Evolutionary conservation across 2,113 vertebrate genomes (phyloP).

Genomic region (Microtus ochrogaster): DNA sequence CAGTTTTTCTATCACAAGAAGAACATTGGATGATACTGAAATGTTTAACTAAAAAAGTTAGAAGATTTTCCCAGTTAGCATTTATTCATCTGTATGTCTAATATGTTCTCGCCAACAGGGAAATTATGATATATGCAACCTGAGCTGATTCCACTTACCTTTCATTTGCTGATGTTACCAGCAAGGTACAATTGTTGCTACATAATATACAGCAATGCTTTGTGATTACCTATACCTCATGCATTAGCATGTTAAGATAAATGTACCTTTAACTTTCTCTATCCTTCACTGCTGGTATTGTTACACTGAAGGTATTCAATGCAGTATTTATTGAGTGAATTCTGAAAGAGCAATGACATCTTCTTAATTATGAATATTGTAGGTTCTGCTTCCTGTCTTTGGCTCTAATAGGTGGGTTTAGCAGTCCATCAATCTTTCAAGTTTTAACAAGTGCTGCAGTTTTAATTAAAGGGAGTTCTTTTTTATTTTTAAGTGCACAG

Average conservation of each 20-base stretch:
- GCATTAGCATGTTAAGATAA: conserved; percentile 1
- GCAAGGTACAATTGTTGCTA: conserved; percentile 18
- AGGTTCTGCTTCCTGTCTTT: neutral
- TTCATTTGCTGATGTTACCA: neutral
- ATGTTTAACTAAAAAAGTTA: conserved; percentile 28
- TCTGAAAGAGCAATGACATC: neutral
- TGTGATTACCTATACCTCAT: neutral
- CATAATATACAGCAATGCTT: neutral
- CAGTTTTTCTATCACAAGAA: neutral
- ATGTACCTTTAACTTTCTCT: neutral
- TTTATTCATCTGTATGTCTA: neutral
- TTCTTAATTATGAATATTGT: conserved; percentile 30
- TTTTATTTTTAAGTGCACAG: neutral
- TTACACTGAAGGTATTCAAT: neutral
- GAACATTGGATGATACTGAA: neutral
- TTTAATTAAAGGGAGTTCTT: conserved; percentile 49
- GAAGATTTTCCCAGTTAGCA: neutral
- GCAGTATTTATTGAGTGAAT: conserved; percentile 34
- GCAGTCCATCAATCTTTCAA: conserved; percentile 4
- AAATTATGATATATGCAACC: neutral
- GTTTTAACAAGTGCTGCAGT: conserved; percentile 15
- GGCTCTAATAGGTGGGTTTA: neutral
- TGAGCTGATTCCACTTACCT: neutral
- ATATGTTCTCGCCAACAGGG: neutral
- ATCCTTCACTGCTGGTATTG: neutral